These are phyloP conservation scores for Charadrius vociferus DNA, from an alignment of 2,113 vertebrate genomes.

Conservation along the genomic window DNA sequence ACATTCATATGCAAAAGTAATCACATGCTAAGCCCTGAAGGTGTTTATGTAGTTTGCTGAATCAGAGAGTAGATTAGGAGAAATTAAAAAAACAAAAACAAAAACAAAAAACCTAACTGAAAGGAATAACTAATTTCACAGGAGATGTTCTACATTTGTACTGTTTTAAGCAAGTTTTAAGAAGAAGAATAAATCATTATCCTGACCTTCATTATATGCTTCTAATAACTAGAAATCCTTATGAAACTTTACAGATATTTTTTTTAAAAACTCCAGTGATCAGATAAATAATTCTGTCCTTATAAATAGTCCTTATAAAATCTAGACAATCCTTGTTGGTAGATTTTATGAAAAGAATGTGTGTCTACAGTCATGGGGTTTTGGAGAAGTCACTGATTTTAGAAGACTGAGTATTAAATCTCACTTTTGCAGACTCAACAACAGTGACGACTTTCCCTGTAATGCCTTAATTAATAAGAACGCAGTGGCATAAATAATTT, in stretches of 20 bases:
- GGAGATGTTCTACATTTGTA: background rate
- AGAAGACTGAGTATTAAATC: background rate
- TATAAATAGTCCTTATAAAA: background rate
- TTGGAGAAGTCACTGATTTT: background rate
- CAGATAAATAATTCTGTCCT: background rate
- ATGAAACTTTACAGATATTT: background rate
- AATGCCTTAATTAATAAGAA: background rate
- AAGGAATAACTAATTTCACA: background rate
- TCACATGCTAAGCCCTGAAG: background rate
- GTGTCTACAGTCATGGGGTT: background rate
- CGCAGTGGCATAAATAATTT: background rate
- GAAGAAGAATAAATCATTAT: background rate
- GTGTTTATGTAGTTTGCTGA: background rate
- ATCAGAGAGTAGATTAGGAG: background rate
- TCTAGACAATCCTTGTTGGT: background rate
- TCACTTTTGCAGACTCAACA: rapidly evolving
- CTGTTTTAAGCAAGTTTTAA: background rate
- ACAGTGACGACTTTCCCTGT: background rate
- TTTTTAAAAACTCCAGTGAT: background rate
- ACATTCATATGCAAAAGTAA: background rate
- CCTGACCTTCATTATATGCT: background rate
- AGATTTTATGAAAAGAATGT: background rate
- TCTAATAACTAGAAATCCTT: background rate
- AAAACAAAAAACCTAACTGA: background rate
- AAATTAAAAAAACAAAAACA: background rate